phyloP scores from a whole-genome alignment of 2,113 vertebrate genomes.

The Hydrochoerus hydrochaeris region DNA sequence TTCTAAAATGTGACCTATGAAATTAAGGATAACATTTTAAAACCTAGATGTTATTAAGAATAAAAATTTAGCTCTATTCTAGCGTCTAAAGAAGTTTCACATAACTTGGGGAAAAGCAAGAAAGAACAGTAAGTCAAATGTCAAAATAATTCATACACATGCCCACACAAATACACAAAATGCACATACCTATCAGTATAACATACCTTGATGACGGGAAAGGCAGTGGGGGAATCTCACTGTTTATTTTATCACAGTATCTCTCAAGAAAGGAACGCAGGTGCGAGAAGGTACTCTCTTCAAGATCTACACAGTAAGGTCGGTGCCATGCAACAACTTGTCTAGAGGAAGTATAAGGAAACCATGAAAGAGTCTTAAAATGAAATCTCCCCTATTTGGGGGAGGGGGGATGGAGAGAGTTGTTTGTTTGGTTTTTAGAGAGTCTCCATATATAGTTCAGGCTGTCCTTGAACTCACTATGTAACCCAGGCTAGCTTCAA shows the following conservation, averaged over 20 bases:
- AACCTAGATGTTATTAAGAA: constrained; percentile 39
- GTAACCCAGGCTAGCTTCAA: too few relatives aligned
- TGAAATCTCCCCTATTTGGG: not conserved
- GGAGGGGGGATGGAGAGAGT: too few relatives aligned
- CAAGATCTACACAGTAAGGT: constrained; percentile 97
- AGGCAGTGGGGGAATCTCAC: constrained; percentile 94
- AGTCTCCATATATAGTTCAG: too few relatives aligned
- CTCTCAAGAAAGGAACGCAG: constrained; percentile 96
- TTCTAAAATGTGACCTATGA: constrained; percentile 38
- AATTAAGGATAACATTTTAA: constrained; percentile 53
- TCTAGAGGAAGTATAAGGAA: constrained; percentile 67
- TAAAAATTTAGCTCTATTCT: constrained; percentile 56
- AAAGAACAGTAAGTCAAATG: constrained; percentile 56
- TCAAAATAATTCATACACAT: constrained; percentile 36
- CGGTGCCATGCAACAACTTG: constrained; percentile 99
- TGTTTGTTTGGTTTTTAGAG: too few relatives aligned
- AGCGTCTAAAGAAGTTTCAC: constrained; percentile 29
- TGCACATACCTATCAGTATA: not conserved
- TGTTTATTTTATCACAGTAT: constrained; percentile 97
- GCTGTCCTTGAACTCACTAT: too few relatives aligned
- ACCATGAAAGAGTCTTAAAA: constrained; percentile 35
- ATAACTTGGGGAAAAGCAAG: constrained; percentile 3
- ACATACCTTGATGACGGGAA: constrained; percentile 95
- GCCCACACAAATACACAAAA: not conserved
- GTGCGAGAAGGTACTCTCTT: constrained; percentile 98